These are phyloP conservation scores for Catocala fraxini DNA, from an alignment of 2,888 invertebrate genomes.

Conservation along the genomic window DNA sequence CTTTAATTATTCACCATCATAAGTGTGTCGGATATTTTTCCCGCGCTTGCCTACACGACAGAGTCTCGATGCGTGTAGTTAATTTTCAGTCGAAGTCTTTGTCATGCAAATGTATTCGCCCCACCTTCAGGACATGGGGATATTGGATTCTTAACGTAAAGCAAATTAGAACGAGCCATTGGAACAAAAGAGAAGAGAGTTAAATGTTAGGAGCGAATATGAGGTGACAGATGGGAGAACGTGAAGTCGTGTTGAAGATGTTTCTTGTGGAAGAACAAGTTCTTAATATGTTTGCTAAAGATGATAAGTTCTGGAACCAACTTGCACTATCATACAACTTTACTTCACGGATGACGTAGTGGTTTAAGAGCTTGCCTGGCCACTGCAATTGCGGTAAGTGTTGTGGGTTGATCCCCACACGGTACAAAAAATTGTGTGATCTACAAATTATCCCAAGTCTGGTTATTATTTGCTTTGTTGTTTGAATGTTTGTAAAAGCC, in stretches of 20 bases:
- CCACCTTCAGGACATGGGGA: slow-evolving; percentile 40
- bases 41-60: slow-evolving; percentile 28
- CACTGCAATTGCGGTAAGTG: too few species aligned
- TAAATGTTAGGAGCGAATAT: slow-evolving; percentile 1
- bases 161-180: slow-evolving; percentile 46
- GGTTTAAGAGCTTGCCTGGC: too few species aligned
- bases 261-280: neutral
- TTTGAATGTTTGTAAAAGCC: too few species aligned
- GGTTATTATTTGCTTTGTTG: too few species aligned
- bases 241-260: neutral
- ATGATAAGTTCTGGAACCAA: too few species aligned
- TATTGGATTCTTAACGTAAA: slow-evolving; percentile 59
- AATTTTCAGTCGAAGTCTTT: slow-evolving; percentile 70
- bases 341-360: too few species aligned
- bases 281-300: too few species aligned
- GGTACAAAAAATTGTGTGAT: too few species aligned
- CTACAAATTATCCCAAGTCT: too few species aligned
- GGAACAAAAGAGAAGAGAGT: slow-evolving; percentile 19
- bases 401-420: too few species aligned
- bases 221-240: neutral
- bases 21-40: slow-evolving; percentile 29
- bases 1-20: slow-evolving; percentile 26
- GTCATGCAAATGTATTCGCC: slow-evolving; percentile 69
- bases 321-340: too few species aligned
- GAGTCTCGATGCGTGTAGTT: slow-evolving; percentile 58